Percentiles rank a stretch among this genome's conserved stretches.
These are phyloP conservation scores for Ispidina lecontei DNA, from an alignment of 2,797 vertebrate species.

Conservation along the genomic window DNA sequence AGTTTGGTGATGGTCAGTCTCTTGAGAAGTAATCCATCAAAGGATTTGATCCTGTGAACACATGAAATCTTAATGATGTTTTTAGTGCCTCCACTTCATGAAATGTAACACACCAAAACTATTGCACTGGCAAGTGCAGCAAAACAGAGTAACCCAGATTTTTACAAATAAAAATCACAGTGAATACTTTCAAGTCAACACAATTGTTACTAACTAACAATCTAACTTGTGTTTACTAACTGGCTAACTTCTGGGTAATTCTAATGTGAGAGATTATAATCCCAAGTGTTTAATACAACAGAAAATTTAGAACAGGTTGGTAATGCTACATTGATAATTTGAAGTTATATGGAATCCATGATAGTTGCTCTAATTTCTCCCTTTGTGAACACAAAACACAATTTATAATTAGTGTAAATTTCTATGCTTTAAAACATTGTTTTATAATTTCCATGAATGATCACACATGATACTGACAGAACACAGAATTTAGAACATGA, in stretches of 20 bases:
- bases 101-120: background rate
- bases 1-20: background rate
- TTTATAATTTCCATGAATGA: background rate
- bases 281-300: background rate
- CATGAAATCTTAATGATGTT: background rate
- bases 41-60: background rate
- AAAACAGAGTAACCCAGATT: background rate
- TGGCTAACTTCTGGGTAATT: background rate
- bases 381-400: background rate
- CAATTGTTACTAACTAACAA: too few species aligned
- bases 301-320: background rate
- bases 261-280: background rate
- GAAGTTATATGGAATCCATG: background rate
- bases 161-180: background rate
- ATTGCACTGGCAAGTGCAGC: background rate
- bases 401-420: background rate
- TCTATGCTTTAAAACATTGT: background rate
- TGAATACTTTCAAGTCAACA: background rate
- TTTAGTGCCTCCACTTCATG: background rate
- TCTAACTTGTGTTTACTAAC: background rate
- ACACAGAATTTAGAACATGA: background rate
- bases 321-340: background rate
- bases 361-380: background rate
- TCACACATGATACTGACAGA: background rate
- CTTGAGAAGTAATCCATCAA: background rate